Evolutionary conservation across 2,113 vertebrate genomes (phyloP).

Genomic region (Candoia aspera): DNA sequence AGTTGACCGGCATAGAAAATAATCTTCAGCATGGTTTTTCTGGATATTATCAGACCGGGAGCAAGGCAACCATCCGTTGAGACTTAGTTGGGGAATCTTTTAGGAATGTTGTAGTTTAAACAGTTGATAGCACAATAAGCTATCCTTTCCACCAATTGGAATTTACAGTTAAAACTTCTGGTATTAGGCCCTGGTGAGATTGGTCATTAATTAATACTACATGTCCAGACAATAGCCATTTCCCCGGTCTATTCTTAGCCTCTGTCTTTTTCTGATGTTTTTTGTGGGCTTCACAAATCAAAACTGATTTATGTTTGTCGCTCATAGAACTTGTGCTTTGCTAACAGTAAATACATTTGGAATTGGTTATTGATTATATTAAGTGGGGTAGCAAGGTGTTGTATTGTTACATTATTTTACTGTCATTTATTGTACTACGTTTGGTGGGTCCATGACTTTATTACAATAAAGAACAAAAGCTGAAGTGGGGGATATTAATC

Average conservation of each 20-base stretch:
- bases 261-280: neutral
- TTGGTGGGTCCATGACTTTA: neutral
- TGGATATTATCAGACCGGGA: neutral
- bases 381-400: neutral
- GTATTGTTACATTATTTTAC: neutral
- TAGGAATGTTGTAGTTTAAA: neutral
- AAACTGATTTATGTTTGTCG: neutral
- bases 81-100: neutral
- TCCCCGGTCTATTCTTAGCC: neutral
- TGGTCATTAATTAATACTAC: neutral
- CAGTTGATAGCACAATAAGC: neutral
- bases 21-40: neutral
- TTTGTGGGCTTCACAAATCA: neutral
- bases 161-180: neutral
- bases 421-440: neutral
- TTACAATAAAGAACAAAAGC: neutral
- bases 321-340: neutral
- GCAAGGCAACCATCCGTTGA: neutral
- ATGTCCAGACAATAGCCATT: neutral
- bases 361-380: neutral
- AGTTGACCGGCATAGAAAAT: neutral
- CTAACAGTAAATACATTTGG: neutral
- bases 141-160: neutral
- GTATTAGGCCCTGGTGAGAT: neutral
- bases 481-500: neutral